Percentiles rank a stretch among this genome's conserved stretches.
phyloP scores from a whole-genome alignment of 2,797 vertebrate species.

The Microctenopoma stevenorrisi region DNA sequence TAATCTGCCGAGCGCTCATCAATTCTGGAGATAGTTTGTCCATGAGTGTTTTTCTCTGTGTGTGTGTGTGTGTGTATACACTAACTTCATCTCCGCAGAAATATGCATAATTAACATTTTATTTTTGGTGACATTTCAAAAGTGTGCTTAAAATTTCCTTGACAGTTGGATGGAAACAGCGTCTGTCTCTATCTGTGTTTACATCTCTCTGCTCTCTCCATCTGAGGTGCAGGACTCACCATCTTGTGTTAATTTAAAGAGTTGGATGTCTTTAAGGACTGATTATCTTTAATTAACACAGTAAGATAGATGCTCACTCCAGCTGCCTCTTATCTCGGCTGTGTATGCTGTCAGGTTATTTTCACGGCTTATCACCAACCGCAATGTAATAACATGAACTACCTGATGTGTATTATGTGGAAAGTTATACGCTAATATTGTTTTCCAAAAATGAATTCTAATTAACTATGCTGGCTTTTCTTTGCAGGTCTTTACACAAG shows the following conservation, averaged over 20 bases:
- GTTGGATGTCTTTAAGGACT: slow-evolving; percentile 52
- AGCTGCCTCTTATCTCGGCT: slow-evolving; percentile 55
- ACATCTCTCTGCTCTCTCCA: slow-evolving; percentile 36
- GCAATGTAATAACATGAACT: slow-evolving; percentile 44
- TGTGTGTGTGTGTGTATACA: slow-evolving; percentile 7
- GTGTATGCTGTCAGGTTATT: slow-evolving; percentile 61
- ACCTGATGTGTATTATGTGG: slow-evolving; percentile 45
- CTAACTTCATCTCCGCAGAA: slow-evolving; percentile 18
- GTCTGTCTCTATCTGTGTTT: slow-evolving; percentile 34
- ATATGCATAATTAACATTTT: slow-evolving; percentile 40
- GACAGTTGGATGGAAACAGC: slow-evolving; percentile 44
- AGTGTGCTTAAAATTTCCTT: slow-evolving; percentile 20
- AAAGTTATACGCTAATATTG: slow-evolving; percentile 26
- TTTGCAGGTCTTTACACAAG: slow-evolving; percentile 25
- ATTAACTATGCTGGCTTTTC: slow-evolving; percentile 32
- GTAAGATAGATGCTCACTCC: slow-evolving; percentile 58
- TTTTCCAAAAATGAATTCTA: slow-evolving; percentile 39
- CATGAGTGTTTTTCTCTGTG: not conserved
- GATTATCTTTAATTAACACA: slow-evolving; percentile 71
- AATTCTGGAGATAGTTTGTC: slow-evolving; percentile 1
- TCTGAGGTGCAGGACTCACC: slow-evolving; percentile 53
- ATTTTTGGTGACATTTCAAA: slow-evolving; percentile 49
- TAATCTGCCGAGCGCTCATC: not conserved
- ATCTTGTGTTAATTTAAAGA: slow-evolving; percentile 63
- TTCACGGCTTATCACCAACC: slow-evolving; percentile 50